phyloP scores from a whole-genome alignment of 2,888 invertebrate species.

The Flexamia atlantica region DNA sequence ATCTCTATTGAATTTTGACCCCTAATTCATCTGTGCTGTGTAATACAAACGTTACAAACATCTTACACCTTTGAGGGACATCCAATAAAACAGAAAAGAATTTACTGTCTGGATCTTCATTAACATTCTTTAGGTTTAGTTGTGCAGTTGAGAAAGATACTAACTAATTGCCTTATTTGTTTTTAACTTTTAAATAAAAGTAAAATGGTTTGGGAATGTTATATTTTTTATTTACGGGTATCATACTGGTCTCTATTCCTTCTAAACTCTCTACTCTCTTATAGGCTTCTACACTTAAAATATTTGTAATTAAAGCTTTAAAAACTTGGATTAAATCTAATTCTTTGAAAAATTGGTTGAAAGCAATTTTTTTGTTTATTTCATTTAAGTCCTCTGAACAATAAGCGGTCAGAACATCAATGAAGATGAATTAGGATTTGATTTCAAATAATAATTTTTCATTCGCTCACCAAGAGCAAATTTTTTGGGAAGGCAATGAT shows the following conservation, averaged over 20 bases:
- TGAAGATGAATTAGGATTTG: not conserved
- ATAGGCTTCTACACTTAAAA: not conserved
- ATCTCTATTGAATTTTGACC: not conserved
- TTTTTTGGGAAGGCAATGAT: too few species aligned
- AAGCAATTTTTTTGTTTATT: not conserved
- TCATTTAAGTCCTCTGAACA: not conserved
- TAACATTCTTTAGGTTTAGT: not conserved
- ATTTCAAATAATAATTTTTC: not conserved
- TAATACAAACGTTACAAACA: constrained; percentile 5
- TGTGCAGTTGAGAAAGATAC: not conserved
- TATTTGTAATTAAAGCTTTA: not conserved
- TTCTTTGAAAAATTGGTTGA: not conserved
- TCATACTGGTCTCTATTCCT: not conserved
- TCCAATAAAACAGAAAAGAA: not conserved
- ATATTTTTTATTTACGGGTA: not conserved
- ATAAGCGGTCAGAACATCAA: not conserved
- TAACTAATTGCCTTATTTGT: not conserved
- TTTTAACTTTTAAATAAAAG: not conserved
- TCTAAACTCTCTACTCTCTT: not conserved
- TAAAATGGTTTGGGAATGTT: not conserved
- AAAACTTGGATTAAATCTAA: not conserved
- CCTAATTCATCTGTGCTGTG: not conserved
- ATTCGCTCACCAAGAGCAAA: not conserved
- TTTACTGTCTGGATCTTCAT: not conserved
- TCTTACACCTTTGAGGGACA: not conserved